A percentile compares a stretch with the other conserved stretches of the same genome.
These are phyloP conservation scores for Forbesichthys papilliferus DNA, from an alignment of 2,113 vertebrate species.

Conservation along the genomic window DNA sequence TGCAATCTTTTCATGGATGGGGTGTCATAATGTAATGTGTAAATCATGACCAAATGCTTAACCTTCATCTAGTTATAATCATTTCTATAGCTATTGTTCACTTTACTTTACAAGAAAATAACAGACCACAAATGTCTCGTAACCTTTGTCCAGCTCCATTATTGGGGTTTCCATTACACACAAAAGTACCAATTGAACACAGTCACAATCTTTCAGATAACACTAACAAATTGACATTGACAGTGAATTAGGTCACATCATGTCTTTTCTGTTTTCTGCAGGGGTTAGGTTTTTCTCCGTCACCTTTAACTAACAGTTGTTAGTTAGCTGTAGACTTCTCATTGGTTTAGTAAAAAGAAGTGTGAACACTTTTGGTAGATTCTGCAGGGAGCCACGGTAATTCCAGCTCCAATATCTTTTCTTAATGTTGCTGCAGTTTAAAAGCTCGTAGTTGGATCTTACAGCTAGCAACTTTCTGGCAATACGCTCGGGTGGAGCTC, in stretches of 20 bases:
- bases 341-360: no score
- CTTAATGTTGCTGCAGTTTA: no score
- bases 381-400: no score
- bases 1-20: background rate
- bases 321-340: no score
- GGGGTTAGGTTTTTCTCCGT: background rate
- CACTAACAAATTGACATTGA: no score
- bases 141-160: slow-evolving; percentile 27
- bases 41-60: slow-evolving; percentile 15
- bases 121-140: slow-evolving; percentile 24
- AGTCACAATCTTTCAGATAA: background rate
- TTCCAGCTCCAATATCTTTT: no score
- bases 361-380: no score
- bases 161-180: slow-evolving; percentile 10
- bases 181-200: slow-evolving; percentile 6
- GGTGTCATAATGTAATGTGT: background rate
- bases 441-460: no score
- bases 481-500: no score
- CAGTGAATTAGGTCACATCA: background rate
- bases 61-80: slow-evolving; percentile 1
- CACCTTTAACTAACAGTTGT: no score
- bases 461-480: no score
- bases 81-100: slow-evolving; percentile 14
- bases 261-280: slow-evolving; percentile 2
- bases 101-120: slow-evolving; percentile 34